Evolutionary conservation across 2,113 vertebrate species (phyloP), one percentile per base, ranked within the genome.

Genomic region (Thinocorus orbignyianus): DNA sequence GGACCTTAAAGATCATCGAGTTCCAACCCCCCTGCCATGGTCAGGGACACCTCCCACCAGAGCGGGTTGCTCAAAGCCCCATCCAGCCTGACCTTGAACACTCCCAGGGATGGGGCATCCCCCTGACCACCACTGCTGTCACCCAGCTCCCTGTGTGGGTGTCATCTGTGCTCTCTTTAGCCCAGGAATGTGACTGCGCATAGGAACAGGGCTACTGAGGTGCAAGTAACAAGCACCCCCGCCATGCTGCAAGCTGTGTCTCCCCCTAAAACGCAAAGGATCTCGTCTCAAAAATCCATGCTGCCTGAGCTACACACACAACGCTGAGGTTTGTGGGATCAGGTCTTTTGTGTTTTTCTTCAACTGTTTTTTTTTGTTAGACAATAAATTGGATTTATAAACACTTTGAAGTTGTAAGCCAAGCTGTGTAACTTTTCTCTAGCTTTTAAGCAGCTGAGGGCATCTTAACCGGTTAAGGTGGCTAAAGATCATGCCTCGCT

Each of bases 231-330:
- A 20, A 61, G 30, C 44, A 35, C 17, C 80, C 17, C 80, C 0
- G 0, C 33, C 30, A 14, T 1, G 4, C 35, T 70, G 37, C 5
- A 20, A 42, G 52, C 42, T 2, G 2, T 62, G 90, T 54, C 42
- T 60, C 4, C n/a, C 35, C 26, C 30, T 30, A 6, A 71, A 80
- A 33, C 58, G 72, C 48, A 64, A 37, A 71, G 28, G 31, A 44
- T 41, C n/a, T 71, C 3, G 3, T 74, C 46, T 49, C 0, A 0
- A 71, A 92, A 58, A 62, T 66, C 51, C 19, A 3, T 24, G 16
- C 55, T 92, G 54, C 46, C 49, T 23, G 13, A 87, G 44, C 37
- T 30, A 3, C 46, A 39, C 0, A 0, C 12, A 8, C 41, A 10
- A 41, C 26, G 31, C 44, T 78, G 52, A 15, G 51, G 44, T 31